Evolutionary conservation across 2,113 vertebrate species (phyloP).

Genomic region (Collichthys lucidus): DNA sequence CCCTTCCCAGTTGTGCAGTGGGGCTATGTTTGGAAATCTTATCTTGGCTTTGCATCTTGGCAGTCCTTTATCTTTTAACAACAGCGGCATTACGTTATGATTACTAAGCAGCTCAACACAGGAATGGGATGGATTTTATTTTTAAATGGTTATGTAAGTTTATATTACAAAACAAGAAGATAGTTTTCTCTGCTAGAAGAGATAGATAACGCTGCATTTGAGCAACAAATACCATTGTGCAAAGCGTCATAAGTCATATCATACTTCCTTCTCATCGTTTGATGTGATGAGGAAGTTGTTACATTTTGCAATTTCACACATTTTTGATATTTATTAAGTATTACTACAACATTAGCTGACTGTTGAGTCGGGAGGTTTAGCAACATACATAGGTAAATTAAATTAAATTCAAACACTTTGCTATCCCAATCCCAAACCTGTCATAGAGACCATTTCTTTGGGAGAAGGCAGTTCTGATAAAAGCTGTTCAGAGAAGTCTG

Average conservation of each 20-base stretch:
- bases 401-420: not conserved
- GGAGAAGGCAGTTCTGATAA: not conserved
- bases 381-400: not conserved
- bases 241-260: not conserved
- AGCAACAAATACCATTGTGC: not conserved
- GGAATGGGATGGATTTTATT: not conserved
- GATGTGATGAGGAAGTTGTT: not conserved
- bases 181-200: not conserved
- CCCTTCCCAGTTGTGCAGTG: slow-evolving; percentile 13
- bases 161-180: not conserved
- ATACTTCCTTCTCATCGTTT: not conserved
- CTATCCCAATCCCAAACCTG: not conserved
- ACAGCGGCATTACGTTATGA: slow-evolving; percentile 36
- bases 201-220: not conserved
- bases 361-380: not conserved
- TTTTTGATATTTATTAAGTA: not conserved
- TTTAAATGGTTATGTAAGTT: not conserved
- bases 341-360: too few species aligned
- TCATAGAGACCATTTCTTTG: not conserved
- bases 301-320: not conserved
- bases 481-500: too few species aligned
- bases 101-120: slow-evolving; percentile 23
- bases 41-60: slow-evolving; percentile 58
- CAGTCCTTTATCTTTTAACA: slow-evolving; percentile 57
- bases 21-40: slow-evolving; percentile 51